Percentiles rank a stretch among this genome's conserved stretches.
phyloP scores from a whole-genome alignment of 1,140 invertebrate genomes.

The Cydia pomonella region DNA sequence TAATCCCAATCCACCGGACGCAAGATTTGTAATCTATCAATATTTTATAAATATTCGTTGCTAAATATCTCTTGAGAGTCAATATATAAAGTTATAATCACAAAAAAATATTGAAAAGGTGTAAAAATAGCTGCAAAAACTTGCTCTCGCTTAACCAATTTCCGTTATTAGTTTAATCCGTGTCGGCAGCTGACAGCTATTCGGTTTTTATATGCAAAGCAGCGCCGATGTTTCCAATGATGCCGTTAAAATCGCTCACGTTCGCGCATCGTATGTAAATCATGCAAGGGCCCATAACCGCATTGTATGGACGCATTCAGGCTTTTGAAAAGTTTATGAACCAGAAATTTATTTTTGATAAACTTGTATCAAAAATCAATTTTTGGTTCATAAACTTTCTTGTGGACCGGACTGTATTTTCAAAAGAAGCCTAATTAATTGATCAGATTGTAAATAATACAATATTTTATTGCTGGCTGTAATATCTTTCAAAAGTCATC shows the following conservation, averaged over 20 bases:
- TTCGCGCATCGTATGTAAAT: constrained; percentile 47
- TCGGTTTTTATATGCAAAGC: constrained; percentile 45
- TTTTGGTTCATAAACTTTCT: too few species aligned
- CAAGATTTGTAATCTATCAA: too few species aligned
- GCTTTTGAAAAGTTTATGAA: neutral
- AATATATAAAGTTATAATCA: too few species aligned
- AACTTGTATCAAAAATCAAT: too few species aligned
- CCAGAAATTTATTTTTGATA: too few species aligned
- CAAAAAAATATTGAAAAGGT: neutral
- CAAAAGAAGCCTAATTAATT: too few species aligned
- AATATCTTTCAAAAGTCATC: neutral
- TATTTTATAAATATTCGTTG: too few species aligned
- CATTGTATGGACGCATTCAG: neutral
- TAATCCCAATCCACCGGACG: too few species aligned
- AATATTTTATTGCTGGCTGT: neutral
- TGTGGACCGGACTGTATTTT: too few species aligned
- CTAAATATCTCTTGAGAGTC: too few species aligned
- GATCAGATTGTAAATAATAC: neutral
- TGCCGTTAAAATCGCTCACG: constrained; percentile 41
- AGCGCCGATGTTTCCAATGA: constrained; percentile 46
- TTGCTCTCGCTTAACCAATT: neutral
- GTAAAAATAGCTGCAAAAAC: neutral
- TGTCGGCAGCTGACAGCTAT: neutral
- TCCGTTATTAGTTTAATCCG: neutral
- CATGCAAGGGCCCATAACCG: constrained; percentile 33